Conservation (phyloP, 2,888 invertebrate genomes). For the Lobophora halterata region DNA sequence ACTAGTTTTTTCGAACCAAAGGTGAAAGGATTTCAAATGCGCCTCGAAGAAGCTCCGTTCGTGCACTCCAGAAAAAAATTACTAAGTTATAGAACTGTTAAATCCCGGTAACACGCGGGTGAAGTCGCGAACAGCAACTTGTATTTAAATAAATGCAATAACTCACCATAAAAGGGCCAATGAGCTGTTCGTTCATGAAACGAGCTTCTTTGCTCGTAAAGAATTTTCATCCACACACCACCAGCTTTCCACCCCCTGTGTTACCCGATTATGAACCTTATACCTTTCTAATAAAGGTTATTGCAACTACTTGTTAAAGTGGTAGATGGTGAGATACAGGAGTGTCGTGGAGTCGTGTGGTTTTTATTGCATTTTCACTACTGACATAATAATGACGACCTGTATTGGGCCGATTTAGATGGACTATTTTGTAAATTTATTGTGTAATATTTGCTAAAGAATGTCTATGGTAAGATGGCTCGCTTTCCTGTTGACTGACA, state of each 20-base stretch:
- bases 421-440: constrained; percentile 26
- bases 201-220: constrained; percentile 24
- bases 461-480: too few species aligned
- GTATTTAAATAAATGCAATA: too few species aligned
- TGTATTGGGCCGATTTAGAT: constrained; percentile 21
- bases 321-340: constrained; percentile 24
- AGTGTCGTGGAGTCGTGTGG: constrained; percentile 23
- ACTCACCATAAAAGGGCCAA: too few species aligned
- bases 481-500: too few species aligned
- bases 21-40: too few species aligned
- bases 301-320: not conserved
- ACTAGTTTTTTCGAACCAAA: too few species aligned
- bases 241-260: not conserved
- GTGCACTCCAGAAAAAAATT: too few species aligned
- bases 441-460: constrained; percentile 25
- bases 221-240: constrained; percentile 26
- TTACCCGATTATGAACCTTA: constrained; percentile 9
- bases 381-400: constrained; percentile 45
- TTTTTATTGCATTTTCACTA: constrained; percentile 55
- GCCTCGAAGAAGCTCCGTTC: too few species aligned
- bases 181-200: constrained; percentile 10
- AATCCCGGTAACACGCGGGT: too few species aligned
- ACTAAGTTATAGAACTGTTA: too few species aligned
- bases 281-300: constrained; percentile 2
- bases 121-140: too few species aligned